phyloP scores from a whole-genome alignment of 1,140 invertebrate species.

The Calycopis cecrops region DNA sequence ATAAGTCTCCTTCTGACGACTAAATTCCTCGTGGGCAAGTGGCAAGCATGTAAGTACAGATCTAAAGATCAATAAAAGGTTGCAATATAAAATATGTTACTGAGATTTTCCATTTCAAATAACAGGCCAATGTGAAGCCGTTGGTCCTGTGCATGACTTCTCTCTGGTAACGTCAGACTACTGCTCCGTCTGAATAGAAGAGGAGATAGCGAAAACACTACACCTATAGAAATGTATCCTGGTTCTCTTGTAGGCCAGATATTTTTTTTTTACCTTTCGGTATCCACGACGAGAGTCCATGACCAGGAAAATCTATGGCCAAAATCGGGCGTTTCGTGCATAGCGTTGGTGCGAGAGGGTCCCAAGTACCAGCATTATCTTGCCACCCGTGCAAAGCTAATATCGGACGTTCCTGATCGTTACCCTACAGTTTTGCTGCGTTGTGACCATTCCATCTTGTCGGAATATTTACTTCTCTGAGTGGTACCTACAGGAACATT shows the following conservation, averaged over 20 bases:
- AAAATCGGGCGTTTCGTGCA: conserved; percentile 76
- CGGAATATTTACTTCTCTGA: conserved; percentile 80
- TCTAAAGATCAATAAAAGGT: too few relatives aligned
- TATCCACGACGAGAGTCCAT: conserved; percentile 82
- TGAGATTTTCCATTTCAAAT: too few relatives aligned
- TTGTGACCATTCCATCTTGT: conserved; percentile 82
- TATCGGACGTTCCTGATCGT: conserved; percentile 77
- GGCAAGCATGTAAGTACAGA: too few relatives aligned
- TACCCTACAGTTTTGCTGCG: conserved; percentile 82
- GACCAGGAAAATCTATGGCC: conserved; percentile 83
- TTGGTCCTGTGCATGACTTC: too few relatives aligned
- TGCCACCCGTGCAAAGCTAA: conserved; percentile 86
- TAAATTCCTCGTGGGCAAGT: neutral
- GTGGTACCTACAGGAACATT: conserved; percentile 39
- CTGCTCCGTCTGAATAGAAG: too few relatives aligned
- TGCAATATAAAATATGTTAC: too few relatives aligned
- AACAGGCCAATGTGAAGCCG: too few relatives aligned
- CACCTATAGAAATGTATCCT: too few relatives aligned
- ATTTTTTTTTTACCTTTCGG: conserved; percentile 71
- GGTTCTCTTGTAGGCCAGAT: too few relatives aligned
- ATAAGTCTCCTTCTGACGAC: too few relatives aligned
- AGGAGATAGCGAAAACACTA: too few relatives aligned
- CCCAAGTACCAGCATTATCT: conserved; percentile 85
- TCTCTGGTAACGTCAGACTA: too few relatives aligned
- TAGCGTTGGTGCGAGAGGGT: conserved; percentile 79